Conservation (phyloP, 2,888 invertebrate genomes). For the Rhimphoctona megacephalus region DNA sequence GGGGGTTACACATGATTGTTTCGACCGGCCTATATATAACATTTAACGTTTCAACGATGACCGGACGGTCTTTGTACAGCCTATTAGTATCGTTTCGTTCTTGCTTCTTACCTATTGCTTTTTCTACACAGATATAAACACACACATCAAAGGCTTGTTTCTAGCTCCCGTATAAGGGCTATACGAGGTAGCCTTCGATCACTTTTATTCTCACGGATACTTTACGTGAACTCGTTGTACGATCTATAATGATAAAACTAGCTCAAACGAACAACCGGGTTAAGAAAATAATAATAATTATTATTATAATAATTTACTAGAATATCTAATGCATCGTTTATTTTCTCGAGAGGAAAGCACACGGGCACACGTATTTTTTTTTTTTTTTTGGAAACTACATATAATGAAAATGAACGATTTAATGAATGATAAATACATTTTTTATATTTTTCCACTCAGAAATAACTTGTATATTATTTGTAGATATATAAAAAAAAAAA, state of each 20-base stretch:
- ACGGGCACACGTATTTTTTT: background rate
- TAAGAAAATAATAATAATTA: slow-evolving; percentile 16
- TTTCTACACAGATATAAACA: slow-evolving; percentile 4
- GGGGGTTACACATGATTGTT: slow-evolving; percentile 22
- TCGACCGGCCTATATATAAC: slow-evolving; percentile 19
- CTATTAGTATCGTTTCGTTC: slow-evolving; percentile 6
- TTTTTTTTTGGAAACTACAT: background rate
- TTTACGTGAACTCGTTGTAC: background rate
- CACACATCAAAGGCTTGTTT: background rate
- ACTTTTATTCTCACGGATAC: slow-evolving; percentile 11
- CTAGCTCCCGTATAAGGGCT: slow-evolving; percentile 14
- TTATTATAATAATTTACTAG: background rate
- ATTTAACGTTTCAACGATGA: slow-evolving; percentile 35
- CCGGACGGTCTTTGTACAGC: slow-evolving; percentile 18
- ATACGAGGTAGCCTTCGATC: too few relatives aligned
- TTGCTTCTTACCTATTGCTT: slow-evolving; percentile 24
- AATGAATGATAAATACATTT: background rate
- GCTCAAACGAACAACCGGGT: slow-evolving; percentile 52
- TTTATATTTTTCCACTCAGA: background rate
- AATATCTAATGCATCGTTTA: background rate
- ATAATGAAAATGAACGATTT: background rate
- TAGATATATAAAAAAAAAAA: background rate
- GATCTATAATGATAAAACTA: slow-evolving; percentile 39
- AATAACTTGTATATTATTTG: background rate
- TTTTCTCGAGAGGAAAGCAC: background rate